These are phyloP conservation scores for Apodemus sylvaticus DNA, from an alignment of 2,113 vertebrate genomes.

Conservation along the genomic window DNA sequence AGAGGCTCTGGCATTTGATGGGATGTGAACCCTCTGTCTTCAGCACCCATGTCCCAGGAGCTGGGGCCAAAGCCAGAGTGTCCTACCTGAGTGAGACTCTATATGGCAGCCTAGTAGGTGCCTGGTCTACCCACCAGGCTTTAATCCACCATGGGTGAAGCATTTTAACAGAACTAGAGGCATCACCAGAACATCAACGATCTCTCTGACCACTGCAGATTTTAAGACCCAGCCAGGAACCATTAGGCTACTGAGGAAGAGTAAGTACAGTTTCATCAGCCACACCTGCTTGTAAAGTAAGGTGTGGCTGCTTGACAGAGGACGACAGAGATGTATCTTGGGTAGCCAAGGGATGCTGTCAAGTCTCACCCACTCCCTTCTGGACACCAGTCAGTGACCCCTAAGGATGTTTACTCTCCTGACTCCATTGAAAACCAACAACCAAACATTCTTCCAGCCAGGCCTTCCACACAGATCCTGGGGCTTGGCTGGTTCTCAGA, in stretches of 20 bases:
- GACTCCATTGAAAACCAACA: background rate
- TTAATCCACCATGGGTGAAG: slow-evolving; percentile 81
- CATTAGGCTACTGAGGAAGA: no score
- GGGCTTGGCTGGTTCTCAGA: no score
- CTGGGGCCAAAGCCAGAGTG: slow-evolving; percentile 54
- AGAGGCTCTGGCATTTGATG: slow-evolving; percentile 41
- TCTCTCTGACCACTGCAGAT: no score
- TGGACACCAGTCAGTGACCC: background rate
- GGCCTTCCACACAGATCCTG: no score
- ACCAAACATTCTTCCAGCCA: background rate
- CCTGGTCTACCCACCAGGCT: slow-evolving; percentile 40
- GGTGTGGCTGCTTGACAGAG: no score
- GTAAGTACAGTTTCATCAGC: no score
- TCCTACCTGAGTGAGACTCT: slow-evolving; percentile 85
- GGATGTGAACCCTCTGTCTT: slow-evolving; percentile 47
- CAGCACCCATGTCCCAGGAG: slow-evolving; percentile 1
- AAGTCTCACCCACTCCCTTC: background rate
- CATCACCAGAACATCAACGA: background rate
- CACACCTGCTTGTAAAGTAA: no score
- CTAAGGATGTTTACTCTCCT: background rate
- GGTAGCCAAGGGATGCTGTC: background rate
- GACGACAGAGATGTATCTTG: background rate
- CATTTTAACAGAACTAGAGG: background rate
- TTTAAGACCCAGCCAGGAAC: no score
- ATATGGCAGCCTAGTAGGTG: slow-evolving; percentile 76